Evolutionary conservation across 1,140 invertebrate species (phyloP).

Genomic region (Anagrus nilaparvatae): DNA sequence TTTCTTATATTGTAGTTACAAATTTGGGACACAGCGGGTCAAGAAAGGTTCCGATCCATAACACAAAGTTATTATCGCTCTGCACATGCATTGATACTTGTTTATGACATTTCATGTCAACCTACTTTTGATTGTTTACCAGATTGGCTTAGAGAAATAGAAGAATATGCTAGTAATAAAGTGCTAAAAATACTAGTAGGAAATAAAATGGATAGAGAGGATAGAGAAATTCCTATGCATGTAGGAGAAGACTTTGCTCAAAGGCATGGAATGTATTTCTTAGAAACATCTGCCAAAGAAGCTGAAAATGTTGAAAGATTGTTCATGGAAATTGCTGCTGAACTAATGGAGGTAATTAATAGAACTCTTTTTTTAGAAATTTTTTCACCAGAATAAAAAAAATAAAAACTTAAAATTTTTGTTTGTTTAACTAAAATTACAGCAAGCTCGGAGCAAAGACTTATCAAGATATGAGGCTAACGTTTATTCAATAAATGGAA

Average conservation of each 20-base stretch:
- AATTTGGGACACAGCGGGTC: conserved; percentile 97
- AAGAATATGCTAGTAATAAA: conserved; percentile 92
- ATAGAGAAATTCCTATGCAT: conserved; percentile 85
- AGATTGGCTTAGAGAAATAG: conserved; percentile 92
- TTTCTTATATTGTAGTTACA: conserved; percentile 61
- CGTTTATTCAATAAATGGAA: conserved; percentile 59
- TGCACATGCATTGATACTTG: conserved; percentile 92
- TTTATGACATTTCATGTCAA: conserved; percentile 96
- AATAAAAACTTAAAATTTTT: not conserved
- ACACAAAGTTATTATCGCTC: conserved; percentile 97
- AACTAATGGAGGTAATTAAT: conserved; percentile 68
- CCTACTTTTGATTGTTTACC: conserved; percentile 93
- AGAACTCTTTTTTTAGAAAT: conserved; percentile 3
- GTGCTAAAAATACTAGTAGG: conserved; percentile 87
- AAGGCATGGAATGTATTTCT: conserved; percentile 91
- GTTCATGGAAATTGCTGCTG: conserved; percentile 91
- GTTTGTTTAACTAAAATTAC: conserved; percentile 24
- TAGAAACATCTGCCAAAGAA: conserved; percentile 97
- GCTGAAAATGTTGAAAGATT: conserved; percentile 95
- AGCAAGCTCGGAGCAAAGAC: conserved; percentile 71
- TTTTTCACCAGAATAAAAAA: not conserved
- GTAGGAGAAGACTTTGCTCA: conserved; percentile 95
- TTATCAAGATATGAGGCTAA: conserved; percentile 62
- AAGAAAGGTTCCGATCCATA: conserved; percentile 94
- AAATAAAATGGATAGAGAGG: conserved; percentile 93